Evolutionary conservation across 2,113 vertebrate genomes (phyloP).

Genomic region (Tenebrosternarchus preto): DNA sequence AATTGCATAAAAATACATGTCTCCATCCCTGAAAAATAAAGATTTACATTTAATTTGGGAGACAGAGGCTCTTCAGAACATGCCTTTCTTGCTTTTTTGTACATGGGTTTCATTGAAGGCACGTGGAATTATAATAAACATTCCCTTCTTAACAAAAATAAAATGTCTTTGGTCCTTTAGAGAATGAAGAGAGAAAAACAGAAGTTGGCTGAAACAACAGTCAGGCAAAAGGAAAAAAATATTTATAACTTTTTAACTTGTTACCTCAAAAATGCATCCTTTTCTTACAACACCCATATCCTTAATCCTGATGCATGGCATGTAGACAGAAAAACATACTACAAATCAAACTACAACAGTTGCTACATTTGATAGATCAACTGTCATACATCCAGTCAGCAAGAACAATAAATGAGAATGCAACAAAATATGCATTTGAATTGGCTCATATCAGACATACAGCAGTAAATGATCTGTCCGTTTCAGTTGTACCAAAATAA

Average conservation of each 20-base stretch:
- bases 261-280: slow-evolving; percentile 62
- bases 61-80: slow-evolving; percentile 62
- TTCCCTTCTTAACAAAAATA: slow-evolving; percentile 70
- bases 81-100: slow-evolving; percentile 66
- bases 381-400: slow-evolving; percentile 66
- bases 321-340: slow-evolving; percentile 31
- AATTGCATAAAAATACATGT: slow-evolving; percentile 72
- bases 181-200: slow-evolving; percentile 53
- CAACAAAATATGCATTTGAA: slow-evolving; percentile 46
- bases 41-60: slow-evolving; percentile 65
- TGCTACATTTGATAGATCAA: slow-evolving; percentile 73
- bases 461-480: slow-evolving; percentile 75
- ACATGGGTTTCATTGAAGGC: slow-evolving; percentile 73
- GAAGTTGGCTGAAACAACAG: slow-evolving; percentile 61
- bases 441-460: slow-evolving; percentile 73
- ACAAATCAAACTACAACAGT: slow-evolving; percentile 24
- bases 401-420: slow-evolving; percentile 52
- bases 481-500: slow-evolving; percentile 70
- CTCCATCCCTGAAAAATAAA: slow-evolving; percentile 70
- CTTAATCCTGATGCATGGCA: slow-evolving; percentile 14
- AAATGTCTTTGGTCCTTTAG: slow-evolving; percentile 76
- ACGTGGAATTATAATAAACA: slow-evolving; percentile 73
- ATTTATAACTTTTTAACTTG: slow-evolving; percentile 54
- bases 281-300: slow-evolving; percentile 39
- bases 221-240: slow-evolving; percentile 61